Conservation (phyloP, 2,797 vertebrate genomes). For the Hozukius guyotensis region DNA sequence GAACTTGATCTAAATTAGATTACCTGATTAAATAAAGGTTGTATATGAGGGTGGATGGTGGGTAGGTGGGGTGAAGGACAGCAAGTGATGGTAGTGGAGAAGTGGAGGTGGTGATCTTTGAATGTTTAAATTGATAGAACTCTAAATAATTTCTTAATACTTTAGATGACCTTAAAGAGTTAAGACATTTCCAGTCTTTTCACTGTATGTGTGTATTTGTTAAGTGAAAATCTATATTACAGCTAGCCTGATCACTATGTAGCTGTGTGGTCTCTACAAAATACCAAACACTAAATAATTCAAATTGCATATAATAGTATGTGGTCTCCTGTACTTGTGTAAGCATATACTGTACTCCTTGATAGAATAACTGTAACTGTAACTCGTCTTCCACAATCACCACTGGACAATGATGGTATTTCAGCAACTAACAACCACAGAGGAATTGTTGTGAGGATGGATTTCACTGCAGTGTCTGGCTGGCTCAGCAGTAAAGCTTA, state of each 20-base stretch:
- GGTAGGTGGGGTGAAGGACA: not conserved
- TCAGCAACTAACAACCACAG: conserved; percentile 29
- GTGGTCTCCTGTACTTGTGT: not conserved
- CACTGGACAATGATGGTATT: conserved; percentile 29
- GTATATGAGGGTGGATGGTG: not conserved
- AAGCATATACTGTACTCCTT: not conserved
- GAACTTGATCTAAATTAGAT: not conserved
- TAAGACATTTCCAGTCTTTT: not conserved
- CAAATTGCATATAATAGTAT: not conserved
- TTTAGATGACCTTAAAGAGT: not conserved
- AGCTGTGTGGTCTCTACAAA: not conserved
- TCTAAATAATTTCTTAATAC: not conserved
- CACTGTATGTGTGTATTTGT: not conserved
- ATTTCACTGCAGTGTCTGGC: conserved; percentile 43
- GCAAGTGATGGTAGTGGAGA: not conserved
- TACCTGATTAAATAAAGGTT: not conserved
- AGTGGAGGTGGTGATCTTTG: not conserved
- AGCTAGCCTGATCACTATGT: not conserved
- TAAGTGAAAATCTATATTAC: not conserved
- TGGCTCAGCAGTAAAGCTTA: conserved; percentile 41
- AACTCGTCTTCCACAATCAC: conserved; percentile 2
- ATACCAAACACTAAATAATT: not conserved
- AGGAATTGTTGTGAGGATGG: conserved; percentile 28
- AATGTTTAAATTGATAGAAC: not conserved
- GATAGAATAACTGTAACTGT: not conserved